Conservation (phyloP, 2,797 vertebrate species). For the Dicrostonyx torquatus region DNA sequence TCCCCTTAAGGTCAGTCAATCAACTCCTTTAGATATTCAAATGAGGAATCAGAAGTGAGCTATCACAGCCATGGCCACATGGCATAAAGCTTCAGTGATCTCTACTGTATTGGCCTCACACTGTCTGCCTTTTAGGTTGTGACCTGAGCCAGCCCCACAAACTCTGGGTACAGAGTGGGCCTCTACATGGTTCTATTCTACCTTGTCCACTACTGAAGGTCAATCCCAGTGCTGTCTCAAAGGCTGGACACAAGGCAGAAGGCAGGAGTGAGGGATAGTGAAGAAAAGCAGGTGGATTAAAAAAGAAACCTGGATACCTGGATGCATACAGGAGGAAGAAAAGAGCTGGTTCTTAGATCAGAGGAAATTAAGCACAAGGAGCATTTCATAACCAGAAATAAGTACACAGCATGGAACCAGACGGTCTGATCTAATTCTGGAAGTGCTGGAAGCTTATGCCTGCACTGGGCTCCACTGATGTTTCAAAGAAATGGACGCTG, state of each 20-base stretch:
- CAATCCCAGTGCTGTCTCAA: background rate
- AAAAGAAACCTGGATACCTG: constrained; percentile 1
- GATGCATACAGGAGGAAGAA: background rate
- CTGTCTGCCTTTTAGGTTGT: background rate
- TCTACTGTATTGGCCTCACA: background rate
- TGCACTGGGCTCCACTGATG: background rate
- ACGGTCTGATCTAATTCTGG: constrained; percentile 43
- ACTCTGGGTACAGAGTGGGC: background rate
- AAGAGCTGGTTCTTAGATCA: background rate
- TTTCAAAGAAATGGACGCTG: background rate
- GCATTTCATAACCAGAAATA: constrained; percentile 51
- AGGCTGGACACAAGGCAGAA: background rate
- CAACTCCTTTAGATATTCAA: constrained; percentile 20
- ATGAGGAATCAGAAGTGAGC: background rate
- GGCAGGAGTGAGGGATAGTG: background rate
- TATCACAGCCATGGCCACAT: background rate
- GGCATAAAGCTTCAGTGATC: background rate
- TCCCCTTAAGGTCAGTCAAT: background rate
- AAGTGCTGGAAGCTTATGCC: background rate
- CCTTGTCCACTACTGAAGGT: background rate
- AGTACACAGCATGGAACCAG: background rate
- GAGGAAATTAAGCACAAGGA: constrained; percentile 17
- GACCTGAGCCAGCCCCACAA: background rate
- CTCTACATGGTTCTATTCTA: background rate
- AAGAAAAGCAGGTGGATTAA: background rate